Base-by-base conservation (phyloP, 2,888 invertebrate genomes). In the Drosophila mayaguana region DNA sequence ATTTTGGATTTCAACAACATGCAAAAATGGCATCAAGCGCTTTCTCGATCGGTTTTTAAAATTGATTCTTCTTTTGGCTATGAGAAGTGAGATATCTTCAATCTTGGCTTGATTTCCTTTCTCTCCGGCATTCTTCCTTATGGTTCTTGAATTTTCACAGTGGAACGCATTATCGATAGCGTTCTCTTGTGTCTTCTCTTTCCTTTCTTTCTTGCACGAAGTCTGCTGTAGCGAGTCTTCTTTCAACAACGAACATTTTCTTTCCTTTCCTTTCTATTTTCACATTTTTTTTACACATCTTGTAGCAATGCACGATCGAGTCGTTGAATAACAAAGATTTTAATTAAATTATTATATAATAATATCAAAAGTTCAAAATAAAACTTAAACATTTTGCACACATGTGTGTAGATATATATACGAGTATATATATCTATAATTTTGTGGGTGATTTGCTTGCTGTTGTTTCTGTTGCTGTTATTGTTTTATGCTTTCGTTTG, bases 281-380 rank as follows among this genome's bases (percentile, higher is more conserved):
- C 25, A 36, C 20, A 40, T 28, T 18, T 1, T 25, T 20, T 65
- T 78, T 57, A 75, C 50, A 60, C 34, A 63, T 60, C 66, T 56
- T 57, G 63, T 48, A 48, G 70, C 70, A 60, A 50, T 63, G 68
- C 46, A 45, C 63, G 57, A 64, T 54, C 46, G 38, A 55, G 59
- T 62, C 62, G 60, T 51, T 64, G 48, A 63, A 72, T 79, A 83
- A 83, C 85, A 84, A 79, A 76, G 57, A 65, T 63, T 59, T 60
- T 53, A 63, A 67, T 78, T 69, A 64, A 76, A 82, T 87, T 84
- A 79, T 56, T 55, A 56, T 62, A 48, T 82, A 82, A 64, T 81
- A 83, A 79, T 78, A 81, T 75, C 75, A 81, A 75, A 75, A 54
- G 46, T 75, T 75, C 46, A 66, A 84, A 79, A 72, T 63, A 74